These are phyloP conservation scores for Oxycera nigricornis DNA, from an alignment of 2,888 invertebrate species.

Conservation along the genomic window DNA sequence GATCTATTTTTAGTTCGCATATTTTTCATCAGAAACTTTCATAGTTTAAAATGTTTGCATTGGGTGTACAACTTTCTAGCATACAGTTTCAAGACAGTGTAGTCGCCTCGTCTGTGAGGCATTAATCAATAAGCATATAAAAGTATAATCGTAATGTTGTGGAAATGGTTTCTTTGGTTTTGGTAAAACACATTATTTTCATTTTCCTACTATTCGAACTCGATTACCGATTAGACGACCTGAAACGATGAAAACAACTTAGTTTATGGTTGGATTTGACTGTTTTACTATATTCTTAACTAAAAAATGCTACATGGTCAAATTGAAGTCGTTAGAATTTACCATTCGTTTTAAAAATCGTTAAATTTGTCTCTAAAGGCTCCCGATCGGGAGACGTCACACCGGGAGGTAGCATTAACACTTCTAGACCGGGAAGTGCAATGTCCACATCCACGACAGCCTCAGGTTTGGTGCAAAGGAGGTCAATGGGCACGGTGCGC, in stretches of 20 bases:
- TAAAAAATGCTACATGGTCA: too few relatives aligned
- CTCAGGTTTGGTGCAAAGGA: constrained; percentile 67
- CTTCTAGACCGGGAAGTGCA: constrained; percentile 87
- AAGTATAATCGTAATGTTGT: constrained; percentile 3
- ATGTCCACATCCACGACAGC: constrained; percentile 77
- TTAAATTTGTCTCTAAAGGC: constrained; percentile 61
- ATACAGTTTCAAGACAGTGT: constrained; percentile 7
- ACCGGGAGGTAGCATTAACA: constrained; percentile 67
- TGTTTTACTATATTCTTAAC: too few relatives aligned
- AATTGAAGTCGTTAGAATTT: too few relatives aligned
- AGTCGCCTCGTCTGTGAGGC: background rate
- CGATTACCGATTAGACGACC: too few relatives aligned
- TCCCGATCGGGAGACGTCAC: constrained; percentile 78
- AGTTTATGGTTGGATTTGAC: background rate
- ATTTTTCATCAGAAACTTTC: too few relatives aligned
- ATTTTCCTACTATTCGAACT: too few relatives aligned
- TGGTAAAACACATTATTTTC: constrained; percentile 14
- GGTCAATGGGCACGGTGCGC: constrained; percentile 67
- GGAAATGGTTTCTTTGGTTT: constrained; percentile 40
- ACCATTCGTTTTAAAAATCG: too few relatives aligned
- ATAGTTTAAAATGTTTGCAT: too few relatives aligned
- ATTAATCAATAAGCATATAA: background rate
- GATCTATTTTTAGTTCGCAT: too few relatives aligned
- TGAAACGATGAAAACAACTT: background rate
- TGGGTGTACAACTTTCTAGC: too few relatives aligned